Evolutionary conservation across 2,113 vertebrate species (phyloP).

Genomic region (Arizona elegans): DNA sequence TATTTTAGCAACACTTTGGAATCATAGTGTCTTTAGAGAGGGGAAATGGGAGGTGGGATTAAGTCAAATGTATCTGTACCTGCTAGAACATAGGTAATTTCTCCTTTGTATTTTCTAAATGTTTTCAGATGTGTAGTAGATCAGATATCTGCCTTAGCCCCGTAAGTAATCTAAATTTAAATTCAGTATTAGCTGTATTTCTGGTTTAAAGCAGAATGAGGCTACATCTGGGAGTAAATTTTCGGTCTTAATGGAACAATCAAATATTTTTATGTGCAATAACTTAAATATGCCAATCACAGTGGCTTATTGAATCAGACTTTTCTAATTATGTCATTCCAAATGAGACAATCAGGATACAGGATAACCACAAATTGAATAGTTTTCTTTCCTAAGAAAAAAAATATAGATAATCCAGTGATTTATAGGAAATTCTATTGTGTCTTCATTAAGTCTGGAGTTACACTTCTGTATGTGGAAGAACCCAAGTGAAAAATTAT

Average conservation of each 20-base stretch:
- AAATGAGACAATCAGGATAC: conserved; percentile 41
- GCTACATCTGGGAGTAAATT: conserved; percentile 42
- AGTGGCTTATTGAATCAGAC: conserved; percentile 21
- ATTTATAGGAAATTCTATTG: conserved; percentile 17
- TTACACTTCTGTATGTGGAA: conserved; percentile 23
- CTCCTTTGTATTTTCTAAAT: conserved; percentile 13
- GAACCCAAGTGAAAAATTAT: conserved; percentile 24
- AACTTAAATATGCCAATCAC: conserved; percentile 35
- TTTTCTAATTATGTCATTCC: conserved; percentile 50
- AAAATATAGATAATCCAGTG: conserved; percentile 10
- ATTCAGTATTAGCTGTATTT: conserved; percentile 40
- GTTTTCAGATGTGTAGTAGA: conserved; percentile 44
- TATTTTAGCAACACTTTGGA: conserved; percentile 29
- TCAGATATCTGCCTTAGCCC: conserved; percentile 31
- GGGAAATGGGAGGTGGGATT: background rate
- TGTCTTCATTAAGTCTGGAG: conserved; percentile 33
- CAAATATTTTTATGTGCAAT: conserved; percentile 26
- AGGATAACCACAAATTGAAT: conserved; percentile 12
- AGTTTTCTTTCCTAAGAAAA: background rate
- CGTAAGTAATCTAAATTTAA: conserved; percentile 43
- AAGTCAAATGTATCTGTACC: background rate
- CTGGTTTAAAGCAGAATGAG: conserved; percentile 30
- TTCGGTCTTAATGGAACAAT: conserved; percentile 41
- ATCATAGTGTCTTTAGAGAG: conserved; percentile 10
- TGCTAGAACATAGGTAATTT: conserved; percentile 12